Evolutionary conservation across 2,113 vertebrate genomes (phyloP).

Genomic region (Sialia sialis): DNA sequence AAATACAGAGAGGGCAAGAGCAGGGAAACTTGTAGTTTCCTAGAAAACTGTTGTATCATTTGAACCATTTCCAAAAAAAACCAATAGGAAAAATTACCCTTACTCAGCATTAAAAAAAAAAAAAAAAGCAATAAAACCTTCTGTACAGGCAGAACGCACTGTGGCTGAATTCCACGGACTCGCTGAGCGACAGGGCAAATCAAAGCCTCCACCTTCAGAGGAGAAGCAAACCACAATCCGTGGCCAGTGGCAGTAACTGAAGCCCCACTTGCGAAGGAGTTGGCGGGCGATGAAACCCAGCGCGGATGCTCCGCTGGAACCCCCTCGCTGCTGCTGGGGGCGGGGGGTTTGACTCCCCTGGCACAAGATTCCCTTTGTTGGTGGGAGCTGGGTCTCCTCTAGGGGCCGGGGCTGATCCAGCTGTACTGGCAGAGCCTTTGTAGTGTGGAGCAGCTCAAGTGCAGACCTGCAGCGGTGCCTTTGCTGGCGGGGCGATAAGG

Average conservation of each 20-base stretch:
- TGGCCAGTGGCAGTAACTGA: conserved; percentile 33
- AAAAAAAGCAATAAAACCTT: neutral
- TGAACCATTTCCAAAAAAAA: neutral
- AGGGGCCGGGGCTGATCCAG: conserved; percentile 47
- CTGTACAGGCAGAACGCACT: fast-evolving
- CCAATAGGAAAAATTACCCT: neutral
- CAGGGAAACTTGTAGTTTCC: neutral
- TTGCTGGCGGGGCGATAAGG: neutral
- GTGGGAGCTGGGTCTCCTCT: conserved; percentile 50
- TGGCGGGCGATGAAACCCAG: conserved; percentile 41
- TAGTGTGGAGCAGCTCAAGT: conserved; percentile 10
- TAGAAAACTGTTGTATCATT: neutral
- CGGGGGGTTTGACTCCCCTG: conserved; percentile 2
- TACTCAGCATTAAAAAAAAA: neutral
- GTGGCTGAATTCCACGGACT: neutral
- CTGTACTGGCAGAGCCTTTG: conserved; percentile 39
- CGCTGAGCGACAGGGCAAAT: neutral
- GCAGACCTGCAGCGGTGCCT: conserved; percentile 32
- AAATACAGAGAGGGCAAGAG: neutral
- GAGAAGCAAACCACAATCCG: neutral
- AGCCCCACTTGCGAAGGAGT: neutral
- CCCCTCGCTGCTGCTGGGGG: conserved; percentile 7
- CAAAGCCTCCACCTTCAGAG: conserved; percentile 9
- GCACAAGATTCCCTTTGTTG: conserved; percentile 46
- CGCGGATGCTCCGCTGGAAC: neutral